These are phyloP conservation scores for Amphilophus citrinellus DNA, from an alignment of 2,113 vertebrate genomes.

Conservation along the genomic window DNA sequence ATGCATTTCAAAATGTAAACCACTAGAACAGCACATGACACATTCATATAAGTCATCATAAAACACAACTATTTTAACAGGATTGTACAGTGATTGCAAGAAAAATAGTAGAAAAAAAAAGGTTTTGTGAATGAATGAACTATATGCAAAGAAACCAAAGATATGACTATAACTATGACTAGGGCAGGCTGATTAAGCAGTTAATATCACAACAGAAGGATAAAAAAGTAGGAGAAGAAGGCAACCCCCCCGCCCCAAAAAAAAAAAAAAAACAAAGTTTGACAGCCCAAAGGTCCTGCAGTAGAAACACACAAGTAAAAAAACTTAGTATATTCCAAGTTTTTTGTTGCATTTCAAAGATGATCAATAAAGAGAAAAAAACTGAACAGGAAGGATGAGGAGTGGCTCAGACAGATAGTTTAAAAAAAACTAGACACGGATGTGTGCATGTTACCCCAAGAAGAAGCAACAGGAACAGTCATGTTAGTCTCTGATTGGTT, in stretches of 20 bases:
- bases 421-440: neutral
- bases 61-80: neutral
- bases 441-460: constrained; percentile 41
- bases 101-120: neutral
- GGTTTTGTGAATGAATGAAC: neutral
- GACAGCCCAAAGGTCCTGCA: neutral
- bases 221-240: neutral
- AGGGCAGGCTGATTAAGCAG: neutral
- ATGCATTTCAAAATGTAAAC: constrained; percentile 7
- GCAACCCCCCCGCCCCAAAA: neutral
- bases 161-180: neutral
- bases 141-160: neutral
- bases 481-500: constrained; percentile 47
- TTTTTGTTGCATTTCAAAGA: too few relatives aligned
- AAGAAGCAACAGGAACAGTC: constrained; percentile 9
- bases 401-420: neutral
- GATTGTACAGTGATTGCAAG: neutral
- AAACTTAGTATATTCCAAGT: neutral
- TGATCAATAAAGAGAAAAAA: too few relatives aligned
- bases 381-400: neutral
- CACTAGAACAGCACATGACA: neutral
- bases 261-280: neutral
- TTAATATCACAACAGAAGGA: neutral
- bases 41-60: neutral
- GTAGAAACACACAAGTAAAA: neutral